Evolutionary conservation across 2,888 invertebrate genomes (phyloP), one percentile per base, ranked within the genome.

Genomic region (Monoplex corrugatus): DNA sequence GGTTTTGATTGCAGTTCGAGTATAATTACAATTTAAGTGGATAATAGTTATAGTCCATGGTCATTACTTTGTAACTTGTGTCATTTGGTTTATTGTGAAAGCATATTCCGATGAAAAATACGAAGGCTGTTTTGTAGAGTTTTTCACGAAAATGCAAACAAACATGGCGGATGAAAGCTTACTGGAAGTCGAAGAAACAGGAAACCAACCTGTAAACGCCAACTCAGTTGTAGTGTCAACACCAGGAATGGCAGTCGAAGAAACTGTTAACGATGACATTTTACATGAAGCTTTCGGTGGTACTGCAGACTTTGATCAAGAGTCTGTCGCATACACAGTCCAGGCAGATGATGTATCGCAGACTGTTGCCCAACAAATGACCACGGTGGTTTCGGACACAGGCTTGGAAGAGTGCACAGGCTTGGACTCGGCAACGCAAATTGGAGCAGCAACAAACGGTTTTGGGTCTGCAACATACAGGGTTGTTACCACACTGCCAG

Each of bases 221-320:
- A 91, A 90, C 80, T 91, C 87, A 16, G 90, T 91, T 13, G 91
- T 91, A 45, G 88, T 90, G 32, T 72, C 92, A 38, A 89, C 89
- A 82, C 89, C 80, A 35, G 90, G 89, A 86, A 89, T 90, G 45
- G 75, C 45, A 40, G 85, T 80, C 57, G 87, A 75, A 40, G 91
- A 89, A 35, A 90, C 89, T 5, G 92, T 91, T 35, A 92, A 91
- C 88, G 94, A 94, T 80, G 95, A 95, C 84, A 93, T 95, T 78
- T 90, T 95, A 44, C 94, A 94, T 68, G 94, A 94, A 91, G 95
- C 95, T 35, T 90, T 95, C 28, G 94, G 92, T 45, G 95, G 95
- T 88, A 94, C 94, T 93, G 38, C 92, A 91, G 87, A 90, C 89
- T 89, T 91, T 91, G 85, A 87, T n/a, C 88, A 87, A 75, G 86